phyloP scores from a whole-genome alignment of 2,797 vertebrate genomes.

The Falco berigora region DNA sequence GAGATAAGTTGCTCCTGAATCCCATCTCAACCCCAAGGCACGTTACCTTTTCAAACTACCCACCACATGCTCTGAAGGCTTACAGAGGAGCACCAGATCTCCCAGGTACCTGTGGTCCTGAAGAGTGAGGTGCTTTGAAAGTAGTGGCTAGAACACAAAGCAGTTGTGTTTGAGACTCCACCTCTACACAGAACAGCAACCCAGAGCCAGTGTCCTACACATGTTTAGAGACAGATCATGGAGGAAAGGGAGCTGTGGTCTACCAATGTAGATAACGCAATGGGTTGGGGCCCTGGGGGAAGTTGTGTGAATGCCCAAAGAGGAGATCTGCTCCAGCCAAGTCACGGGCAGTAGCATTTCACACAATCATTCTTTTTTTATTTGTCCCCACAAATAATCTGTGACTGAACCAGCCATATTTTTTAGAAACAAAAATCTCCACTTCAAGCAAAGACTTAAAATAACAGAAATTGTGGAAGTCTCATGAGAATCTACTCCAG shows the following conservation, averaged over 20 bases:
- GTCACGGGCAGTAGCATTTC: not conserved
- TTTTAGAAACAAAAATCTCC: not conserved
- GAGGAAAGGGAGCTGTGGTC: not conserved
- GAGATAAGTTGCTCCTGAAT: not conserved
- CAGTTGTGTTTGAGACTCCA: not conserved
- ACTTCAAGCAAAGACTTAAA: not conserved
- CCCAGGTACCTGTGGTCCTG: not conserved
- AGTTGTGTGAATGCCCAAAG: not conserved
- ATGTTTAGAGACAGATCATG: not conserved
- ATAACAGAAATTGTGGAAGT: not conserved
- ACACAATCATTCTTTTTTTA: not conserved
- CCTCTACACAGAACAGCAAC: not conserved
- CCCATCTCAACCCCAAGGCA: not conserved
- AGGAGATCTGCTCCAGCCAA: not conserved
- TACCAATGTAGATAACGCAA: not conserved
- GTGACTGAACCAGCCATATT: not conserved
- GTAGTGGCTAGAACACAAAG: not conserved
- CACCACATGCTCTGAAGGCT: rapidly evolving
- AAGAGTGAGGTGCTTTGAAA: not conserved
- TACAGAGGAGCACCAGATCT: not conserved
- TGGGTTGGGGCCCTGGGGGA: not conserved
- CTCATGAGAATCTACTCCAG: not conserved
- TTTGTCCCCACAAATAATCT: not conserved
- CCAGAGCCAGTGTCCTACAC: not conserved
- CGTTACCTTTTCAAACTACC: not conserved